Percentiles rank a stretch among this genome's conserved stretches.
Evolutionary conservation across 2,888 invertebrate species (phyloP).

Genomic region (Diaprepes abbreviatus): DNA sequence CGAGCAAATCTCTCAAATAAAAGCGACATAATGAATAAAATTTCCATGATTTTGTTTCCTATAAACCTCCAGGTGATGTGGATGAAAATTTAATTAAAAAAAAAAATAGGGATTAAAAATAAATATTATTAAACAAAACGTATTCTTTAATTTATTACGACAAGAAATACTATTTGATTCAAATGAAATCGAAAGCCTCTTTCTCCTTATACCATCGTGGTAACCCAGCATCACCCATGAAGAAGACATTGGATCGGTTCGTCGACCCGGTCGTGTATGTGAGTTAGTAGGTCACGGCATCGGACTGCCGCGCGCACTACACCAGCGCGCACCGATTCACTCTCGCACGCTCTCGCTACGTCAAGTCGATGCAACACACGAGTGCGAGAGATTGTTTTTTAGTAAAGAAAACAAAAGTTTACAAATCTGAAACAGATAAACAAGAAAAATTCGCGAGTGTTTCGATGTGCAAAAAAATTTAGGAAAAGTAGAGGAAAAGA

Average conservation of each 20-base stretch:
- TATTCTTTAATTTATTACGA: neutral
- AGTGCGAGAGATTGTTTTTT: conserved; percentile 40
- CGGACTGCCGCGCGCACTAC: conserved; percentile 28
- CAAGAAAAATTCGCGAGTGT: conserved; percentile 8
- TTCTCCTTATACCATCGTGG: conserved; percentile 52
- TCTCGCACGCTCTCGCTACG: conserved; percentile 49
- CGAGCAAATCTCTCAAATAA: no score
- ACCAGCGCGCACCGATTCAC: conserved; percentile 49
- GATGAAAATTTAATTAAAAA: no score
- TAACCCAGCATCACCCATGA: conserved; percentile 50
- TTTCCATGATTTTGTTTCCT: no score
- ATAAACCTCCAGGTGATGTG: no score
- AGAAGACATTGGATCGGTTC: conserved; percentile 60
- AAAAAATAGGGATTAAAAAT: no score
- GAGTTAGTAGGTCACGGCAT: conserved; percentile 68
- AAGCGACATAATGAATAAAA: no score
- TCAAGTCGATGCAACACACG: conserved; percentile 37
- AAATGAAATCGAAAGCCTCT: conserved; percentile 53
- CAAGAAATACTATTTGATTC: neutral
- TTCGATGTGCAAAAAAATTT: conserved; percentile 19
- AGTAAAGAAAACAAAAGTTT: conserved; percentile 32
- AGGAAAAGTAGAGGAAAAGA: conserved; percentile 14
- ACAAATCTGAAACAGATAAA: conserved; percentile 25
- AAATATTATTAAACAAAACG: no score
- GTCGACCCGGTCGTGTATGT: conserved; percentile 67